These are phyloP conservation scores for Sisyra terminalis DNA, from an alignment of 2,888 invertebrate species.

Conservation along the genomic window DNA sequence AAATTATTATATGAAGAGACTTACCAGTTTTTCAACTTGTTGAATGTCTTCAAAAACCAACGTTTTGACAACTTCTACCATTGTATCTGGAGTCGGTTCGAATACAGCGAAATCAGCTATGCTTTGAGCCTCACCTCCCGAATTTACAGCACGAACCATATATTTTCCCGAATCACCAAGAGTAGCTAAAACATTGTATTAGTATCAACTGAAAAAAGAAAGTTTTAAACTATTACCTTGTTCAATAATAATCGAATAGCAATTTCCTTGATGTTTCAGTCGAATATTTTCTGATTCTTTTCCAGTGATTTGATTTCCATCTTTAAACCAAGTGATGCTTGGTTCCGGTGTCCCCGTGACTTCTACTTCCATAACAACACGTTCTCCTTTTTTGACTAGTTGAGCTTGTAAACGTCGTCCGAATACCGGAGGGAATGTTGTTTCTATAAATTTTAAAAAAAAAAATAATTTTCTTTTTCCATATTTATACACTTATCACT, in stretches of 20 bases:
- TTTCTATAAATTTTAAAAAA: conserved; percentile 37
- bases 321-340: conserved; percentile 54
- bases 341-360: conserved; percentile 65
- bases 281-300: conserved; percentile 32
- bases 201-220: neutral
- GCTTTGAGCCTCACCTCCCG: conserved; percentile 68
- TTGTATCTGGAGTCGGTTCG: conserved; percentile 48
- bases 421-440: conserved; percentile 65
- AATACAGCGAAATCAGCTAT: conserved; percentile 62
- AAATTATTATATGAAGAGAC: conserved; percentile 12
- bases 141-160: conserved; percentile 55
- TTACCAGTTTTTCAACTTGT: conserved; percentile 29
- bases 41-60: conserved; percentile 40
- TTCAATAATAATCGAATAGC: conserved; percentile 50
- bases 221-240: conserved; percentile 34
- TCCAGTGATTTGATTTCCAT: conserved; percentile 44
- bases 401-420: conserved; percentile 61
- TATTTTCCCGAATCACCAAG: conserved; percentile 57
- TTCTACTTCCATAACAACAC: conserved; percentile 58
- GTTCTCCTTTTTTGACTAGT: conserved; percentile 51
- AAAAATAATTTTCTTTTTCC: conserved; percentile 4
- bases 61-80: conserved; percentile 49
- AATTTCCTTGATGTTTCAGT: conserved; percentile 46
- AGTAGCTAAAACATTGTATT: conserved; percentile 26
- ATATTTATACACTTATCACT: conserved; percentile 17